These are phyloP conservation scores for Melinopterus prodromus DNA, from an alignment of 2,888 invertebrate species.

Conservation along the genomic window DNA sequence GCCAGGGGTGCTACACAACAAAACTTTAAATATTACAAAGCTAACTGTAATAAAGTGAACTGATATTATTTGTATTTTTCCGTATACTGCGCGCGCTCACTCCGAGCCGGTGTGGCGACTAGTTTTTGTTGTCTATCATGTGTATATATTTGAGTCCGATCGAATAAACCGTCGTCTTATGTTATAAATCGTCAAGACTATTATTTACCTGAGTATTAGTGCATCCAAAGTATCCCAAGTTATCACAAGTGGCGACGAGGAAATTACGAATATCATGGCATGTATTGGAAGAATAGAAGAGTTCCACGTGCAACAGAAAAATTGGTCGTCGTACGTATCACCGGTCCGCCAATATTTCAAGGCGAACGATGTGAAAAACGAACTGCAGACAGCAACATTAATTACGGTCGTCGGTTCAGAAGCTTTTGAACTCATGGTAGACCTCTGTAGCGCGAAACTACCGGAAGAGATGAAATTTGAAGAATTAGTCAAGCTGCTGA, in stretches of 20 bases:
- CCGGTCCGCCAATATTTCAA: background rate
- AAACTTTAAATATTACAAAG: too few relatives aligned
- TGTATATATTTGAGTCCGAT: too few relatives aligned
- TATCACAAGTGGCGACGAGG: background rate
- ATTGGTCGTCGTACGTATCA: background rate
- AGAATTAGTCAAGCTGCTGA: constrained; percentile 1
- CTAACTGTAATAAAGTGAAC: too few relatives aligned
- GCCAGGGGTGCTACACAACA: too few relatives aligned
- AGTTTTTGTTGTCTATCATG: too few relatives aligned
- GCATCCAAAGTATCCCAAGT: background rate
- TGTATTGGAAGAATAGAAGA: background rate
- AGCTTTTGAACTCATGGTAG: constrained; percentile 37
- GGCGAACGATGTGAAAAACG: background rate
- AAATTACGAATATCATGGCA: background rate
- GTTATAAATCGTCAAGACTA: too few relatives aligned
- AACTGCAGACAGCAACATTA: constrained; percentile 11
- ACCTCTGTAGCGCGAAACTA: constrained; percentile 38
- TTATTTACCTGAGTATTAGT: background rate
- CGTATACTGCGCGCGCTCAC: too few relatives aligned
- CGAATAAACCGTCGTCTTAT: too few relatives aligned
- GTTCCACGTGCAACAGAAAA: background rate
- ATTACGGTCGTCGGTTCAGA: constrained; percentile 35
- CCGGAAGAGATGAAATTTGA: constrained; percentile 33
- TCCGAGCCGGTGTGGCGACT: too few relatives aligned
- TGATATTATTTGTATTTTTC: too few relatives aligned